Percentiles rank a stretch among this genome's conserved stretches.
phyloP scores from a whole-genome alignment of 2,113 vertebrate species.

The Istiophorus platypterus region DNA sequence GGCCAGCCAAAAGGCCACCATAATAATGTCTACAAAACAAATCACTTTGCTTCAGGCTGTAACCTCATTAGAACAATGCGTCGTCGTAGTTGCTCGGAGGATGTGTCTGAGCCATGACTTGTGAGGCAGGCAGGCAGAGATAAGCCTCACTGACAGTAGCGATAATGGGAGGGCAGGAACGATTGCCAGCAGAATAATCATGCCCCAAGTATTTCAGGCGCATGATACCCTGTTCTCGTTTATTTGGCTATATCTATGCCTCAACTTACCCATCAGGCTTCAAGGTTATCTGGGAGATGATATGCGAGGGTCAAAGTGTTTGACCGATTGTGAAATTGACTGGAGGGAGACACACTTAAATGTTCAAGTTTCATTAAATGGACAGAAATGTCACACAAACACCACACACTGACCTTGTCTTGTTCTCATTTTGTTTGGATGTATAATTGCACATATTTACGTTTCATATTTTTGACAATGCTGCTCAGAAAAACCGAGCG shows the following conservation, averaged over 20 bases:
- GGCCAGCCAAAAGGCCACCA: constrained; percentile 73
- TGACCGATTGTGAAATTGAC: background rate
- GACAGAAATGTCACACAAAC: background rate
- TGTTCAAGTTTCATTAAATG: background rate
- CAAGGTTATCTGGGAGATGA: constrained; percentile 41
- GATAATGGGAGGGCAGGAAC: constrained; percentile 64
- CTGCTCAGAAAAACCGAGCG: constrained; percentile 28
- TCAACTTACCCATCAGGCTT: background rate
- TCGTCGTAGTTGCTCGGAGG: constrained; percentile 53
- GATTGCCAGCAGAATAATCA: constrained; percentile 68
- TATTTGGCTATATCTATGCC: constrained; percentile 26
- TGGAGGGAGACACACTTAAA: background rate
- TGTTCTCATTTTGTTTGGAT: background rate
- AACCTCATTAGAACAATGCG: constrained; percentile 77
- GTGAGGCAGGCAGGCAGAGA: constrained; percentile 47
- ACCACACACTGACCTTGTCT: background rate
- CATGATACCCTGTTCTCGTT: constrained; percentile 44
- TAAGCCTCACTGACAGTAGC: constrained; percentile 72
- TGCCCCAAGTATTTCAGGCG: constrained; percentile 42
- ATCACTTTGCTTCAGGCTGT: constrained; percentile 63
- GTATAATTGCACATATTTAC: background rate
- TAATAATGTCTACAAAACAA: constrained; percentile 70
- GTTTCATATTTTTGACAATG: constrained; percentile 30
- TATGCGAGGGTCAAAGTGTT: constrained; percentile 7
- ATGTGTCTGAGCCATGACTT: constrained; percentile 50